Base-by-base conservation (phyloP, 2,797 vertebrate species). In the Semotilus atromaculatus region DNA sequence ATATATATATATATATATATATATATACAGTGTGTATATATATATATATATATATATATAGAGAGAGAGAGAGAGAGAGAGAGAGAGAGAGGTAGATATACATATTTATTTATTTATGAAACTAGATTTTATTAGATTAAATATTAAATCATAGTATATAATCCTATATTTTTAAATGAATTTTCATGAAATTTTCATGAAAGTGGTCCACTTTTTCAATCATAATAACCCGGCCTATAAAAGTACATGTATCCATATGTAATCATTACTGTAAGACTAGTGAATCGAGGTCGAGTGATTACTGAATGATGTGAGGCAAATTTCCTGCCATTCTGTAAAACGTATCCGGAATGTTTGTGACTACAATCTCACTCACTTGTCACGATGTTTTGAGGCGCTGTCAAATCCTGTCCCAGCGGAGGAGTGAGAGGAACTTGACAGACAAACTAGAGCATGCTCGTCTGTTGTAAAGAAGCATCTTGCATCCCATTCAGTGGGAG, bases 351-450 rank as follows among this genome's bases (percentile, higher is more conserved):
- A 66, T 31, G 31, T 74, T 67, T 79, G 62, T n/a, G 66, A 43
- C 51, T 79, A 64, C 53, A 78, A 38, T 79, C 75, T 84, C 66
- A 67, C 31, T 72, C 68, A 76, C 51, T 84, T 81, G 86, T 84
- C 78, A 76, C 16, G 81, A 26, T 73, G 70, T 85, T 85, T 82
- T 82, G 62, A 70, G 72, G 55, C n/a, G 14, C 31, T 83, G 75
- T 88, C 86, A 85, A 60, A 85, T 48, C 45, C 19, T 43, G 60
- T 85, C 83, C 81, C 83, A 62, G 34, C 5, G 62, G 86, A 82
- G 18, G 58, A 77, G 16, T 23, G 36, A 70, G 74, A 81, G 68
- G 60, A 55, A 71, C 66, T 80, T 74, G 83, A 87, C 80, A 81
- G 48, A 81, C 51, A 55, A 76, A 81, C 77, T 36, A 70, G 48